These are phyloP conservation scores for Elephas maximus DNA, from an alignment of 2,113 vertebrate genomes.

Conservation along the genomic window DNA sequence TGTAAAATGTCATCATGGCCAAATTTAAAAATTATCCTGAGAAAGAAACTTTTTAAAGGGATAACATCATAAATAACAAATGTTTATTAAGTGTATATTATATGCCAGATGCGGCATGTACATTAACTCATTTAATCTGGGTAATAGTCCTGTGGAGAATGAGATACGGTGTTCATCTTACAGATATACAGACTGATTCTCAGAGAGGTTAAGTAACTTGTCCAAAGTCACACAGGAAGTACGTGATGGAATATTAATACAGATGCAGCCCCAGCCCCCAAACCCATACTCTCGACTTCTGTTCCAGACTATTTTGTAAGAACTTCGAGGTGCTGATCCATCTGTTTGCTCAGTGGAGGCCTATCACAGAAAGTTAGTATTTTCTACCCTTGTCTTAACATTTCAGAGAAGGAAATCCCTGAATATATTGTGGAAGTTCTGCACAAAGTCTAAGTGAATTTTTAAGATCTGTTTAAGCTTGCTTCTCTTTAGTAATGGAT, in stretches of 20 bases:
- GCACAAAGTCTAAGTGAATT: not conserved
- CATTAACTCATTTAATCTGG: not conserved
- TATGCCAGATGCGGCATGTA: not conserved
- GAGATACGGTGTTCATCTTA: not conserved
- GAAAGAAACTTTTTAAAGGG: not conserved
- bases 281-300: not conserved
- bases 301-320: not conserved
- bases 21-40: conserved; percentile 15
- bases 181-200: not conserved
- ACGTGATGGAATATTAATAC: not conserved
- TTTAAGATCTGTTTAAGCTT: not conserved
- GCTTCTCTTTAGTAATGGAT: not conserved
- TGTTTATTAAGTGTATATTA: not conserved
- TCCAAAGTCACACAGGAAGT: not conserved
- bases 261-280: not conserved
- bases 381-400: conserved; percentile 18
- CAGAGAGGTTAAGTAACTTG: not conserved
- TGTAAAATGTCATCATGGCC: not conserved
- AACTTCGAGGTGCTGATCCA: not conserved
- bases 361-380: not conserved
- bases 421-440: not conserved
- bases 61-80: not conserved
- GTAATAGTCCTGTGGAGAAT: not conserved
- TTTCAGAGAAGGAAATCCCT: not conserved
- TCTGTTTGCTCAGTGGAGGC: not conserved